Evolutionary conservation across 2,888 invertebrate species (phyloP), one percentile per base, ranked within the genome.

Genomic region (Cordilura impudica): DNA sequence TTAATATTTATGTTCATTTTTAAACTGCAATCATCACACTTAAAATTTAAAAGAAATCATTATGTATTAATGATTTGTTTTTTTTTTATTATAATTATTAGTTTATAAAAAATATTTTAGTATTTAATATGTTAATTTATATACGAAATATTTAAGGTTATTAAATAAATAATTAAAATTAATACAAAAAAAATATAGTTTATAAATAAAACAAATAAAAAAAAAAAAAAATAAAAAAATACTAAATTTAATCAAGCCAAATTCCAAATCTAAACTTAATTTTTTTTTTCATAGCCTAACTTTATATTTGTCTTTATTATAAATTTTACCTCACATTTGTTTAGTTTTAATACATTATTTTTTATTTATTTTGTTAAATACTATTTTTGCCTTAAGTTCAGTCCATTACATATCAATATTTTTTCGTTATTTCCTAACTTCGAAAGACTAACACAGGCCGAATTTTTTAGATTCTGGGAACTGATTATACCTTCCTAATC

Each of bases 361-460:
- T 82, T 84, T 83, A 84, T 21, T 70, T 16, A 16, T 43, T n/a
- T 54, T 53, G 3, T 84, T 88, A 85, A 86, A 85, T 86, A 84
- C 88, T 87, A 87, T 84, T 82, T 73, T 87, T 87, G 85, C 88
- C 87, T 87, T 87, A 85, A 86, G 84, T 86, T 87, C 87, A 87
- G 88, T 87, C 87, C 87, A 85, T 88, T 87, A 84, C 81, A 77
- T 72, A 63, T 73, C 63, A 60, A 78, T 61, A n/a, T 71, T 73
- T 74, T 10, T 70, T 79, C 61, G 51, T 67, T 79, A 73, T 79
- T 69, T 72, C 21, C 73, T 70, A 73, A 76, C 51, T n/a, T n/a
- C n/a, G n/a, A n/a, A n/a, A n/a, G n/a, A n/a, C n/a, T n/a, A n/a
- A n/a, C n/a, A n/a, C n/a, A n/a, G n/a, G n/a, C n/a, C n/a, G n/a